Conservation (phyloP, 2,113 vertebrate genomes). For the Cololabis saira region DNA sequence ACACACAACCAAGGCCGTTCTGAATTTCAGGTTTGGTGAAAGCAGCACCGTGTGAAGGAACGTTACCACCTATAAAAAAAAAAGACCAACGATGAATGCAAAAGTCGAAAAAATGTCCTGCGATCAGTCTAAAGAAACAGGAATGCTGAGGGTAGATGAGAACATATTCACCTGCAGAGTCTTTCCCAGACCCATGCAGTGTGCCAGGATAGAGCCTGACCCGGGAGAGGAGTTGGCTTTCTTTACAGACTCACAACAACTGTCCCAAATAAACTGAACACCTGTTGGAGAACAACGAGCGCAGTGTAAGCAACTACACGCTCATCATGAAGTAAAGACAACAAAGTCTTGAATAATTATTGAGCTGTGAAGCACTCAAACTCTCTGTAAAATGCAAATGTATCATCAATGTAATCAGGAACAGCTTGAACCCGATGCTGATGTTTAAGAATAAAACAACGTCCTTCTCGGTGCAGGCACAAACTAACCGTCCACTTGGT, state of each 20-base stretch:
- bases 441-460: too few relatives aligned
- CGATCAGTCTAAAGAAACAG: not conserved
- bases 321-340: not conserved
- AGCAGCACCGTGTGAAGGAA: conserved; percentile 93
- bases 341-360: not conserved
- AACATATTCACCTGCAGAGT: conserved; percentile 89
- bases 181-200: conserved; percentile 98
- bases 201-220: conserved; percentile 95
- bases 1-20: conserved; percentile 92
- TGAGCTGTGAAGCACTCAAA: too few relatives aligned
- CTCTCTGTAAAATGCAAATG: too few relatives aligned
- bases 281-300: conserved; percentile 76
- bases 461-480: too few relatives aligned
- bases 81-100: conserved; percentile 1
- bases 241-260: conserved; percentile 94
- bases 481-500: conserved; percentile 85
- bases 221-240: conserved; percentile 91
- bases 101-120: not conserved
- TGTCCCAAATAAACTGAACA: conserved; percentile 98
- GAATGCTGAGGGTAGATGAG: not conserved
- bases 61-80: conserved; percentile 89
- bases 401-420: too few relatives aligned
- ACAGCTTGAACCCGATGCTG: too few relatives aligned
- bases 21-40: conserved; percentile 86
- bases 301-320: not conserved